Percentiles rank a stretch among this genome's conserved stretches.
Evolutionary conservation across 2,797 vertebrate species (phyloP).

Genomic region (Phrynocephalus guinanensis): DNA sequence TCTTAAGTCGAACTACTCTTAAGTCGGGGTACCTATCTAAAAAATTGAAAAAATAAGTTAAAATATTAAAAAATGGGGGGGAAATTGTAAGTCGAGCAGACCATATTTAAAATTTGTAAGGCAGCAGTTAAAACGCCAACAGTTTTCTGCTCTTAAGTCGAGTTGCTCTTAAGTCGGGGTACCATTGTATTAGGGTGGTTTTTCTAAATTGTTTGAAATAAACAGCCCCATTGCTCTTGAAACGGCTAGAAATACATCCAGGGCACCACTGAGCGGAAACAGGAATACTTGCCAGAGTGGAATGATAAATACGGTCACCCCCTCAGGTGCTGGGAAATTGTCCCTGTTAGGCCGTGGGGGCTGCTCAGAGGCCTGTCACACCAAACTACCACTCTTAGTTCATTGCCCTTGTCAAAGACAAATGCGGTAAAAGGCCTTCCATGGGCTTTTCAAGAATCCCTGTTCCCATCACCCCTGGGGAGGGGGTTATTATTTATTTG

Average conservation of each 20-base stretch:
- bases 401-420: neutral
- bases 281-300: neutral
- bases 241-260: neutral
- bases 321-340: neutral
- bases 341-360: neutral
- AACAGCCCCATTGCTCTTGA: neutral
- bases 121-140: too few relatives aligned
- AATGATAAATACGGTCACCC: neutral
- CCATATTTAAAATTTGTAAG: too few relatives aligned
- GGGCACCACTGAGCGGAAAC: neutral
- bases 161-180: too few relatives aligned
- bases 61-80: too few relatives aligned
- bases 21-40: too few relatives aligned
- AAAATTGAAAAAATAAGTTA: too few relatives aligned
- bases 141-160: too few relatives aligned
- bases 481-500: neutral
- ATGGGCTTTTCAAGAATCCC: neutral
- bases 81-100: too few relatives aligned
- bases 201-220: neutral
- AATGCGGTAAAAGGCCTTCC: neutral
- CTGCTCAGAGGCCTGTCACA: neutral
- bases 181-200: too few relatives aligned
- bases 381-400: neutral
- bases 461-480: neutral
- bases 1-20: too few relatives aligned